phyloP scores from a whole-genome alignment of 2,797 vertebrate species.

The Syngnathus acus region DNA sequence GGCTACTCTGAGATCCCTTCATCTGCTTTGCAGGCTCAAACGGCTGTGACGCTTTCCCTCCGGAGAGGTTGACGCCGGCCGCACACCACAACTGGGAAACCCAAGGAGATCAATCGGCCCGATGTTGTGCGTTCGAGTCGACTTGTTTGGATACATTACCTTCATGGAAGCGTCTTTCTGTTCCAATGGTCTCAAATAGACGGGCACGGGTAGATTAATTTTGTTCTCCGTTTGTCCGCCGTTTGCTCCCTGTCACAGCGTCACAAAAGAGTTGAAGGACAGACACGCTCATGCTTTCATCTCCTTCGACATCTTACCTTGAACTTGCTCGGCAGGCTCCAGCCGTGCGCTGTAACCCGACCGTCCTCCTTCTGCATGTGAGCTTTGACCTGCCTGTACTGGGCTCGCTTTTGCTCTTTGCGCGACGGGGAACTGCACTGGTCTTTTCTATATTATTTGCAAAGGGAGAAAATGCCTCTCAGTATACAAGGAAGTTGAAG shows the following conservation, averaged over 20 bases:
- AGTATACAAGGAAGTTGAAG: not conserved
- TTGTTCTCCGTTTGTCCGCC: constrained; percentile 85
- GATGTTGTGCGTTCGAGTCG: not conserved
- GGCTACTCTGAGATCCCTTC: constrained; percentile 73
- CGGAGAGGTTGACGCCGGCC: constrained; percentile 84
- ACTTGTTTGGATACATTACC: constrained; percentile 53
- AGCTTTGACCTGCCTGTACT: constrained; percentile 93
- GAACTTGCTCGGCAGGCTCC: constrained; percentile 85
- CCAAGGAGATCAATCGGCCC: not conserved
- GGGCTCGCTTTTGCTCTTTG: constrained; percentile 91
- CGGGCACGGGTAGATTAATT: constrained; percentile 90
- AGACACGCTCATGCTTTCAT: not conserved
- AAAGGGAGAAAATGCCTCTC: not conserved
- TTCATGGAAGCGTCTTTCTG: constrained; percentile 96
- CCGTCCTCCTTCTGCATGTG: constrained; percentile 93
- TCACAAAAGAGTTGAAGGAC: not conserved
- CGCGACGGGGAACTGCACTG: constrained; percentile 70
- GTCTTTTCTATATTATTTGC: constrained; percentile 50
- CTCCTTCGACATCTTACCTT: constrained; percentile 47
- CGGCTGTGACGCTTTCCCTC: constrained; percentile 47
- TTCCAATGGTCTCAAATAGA: constrained; percentile 90
- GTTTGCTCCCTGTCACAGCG: constrained; percentile 56
- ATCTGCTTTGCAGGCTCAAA: constrained; percentile 70
- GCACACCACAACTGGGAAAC: constrained; percentile 88
- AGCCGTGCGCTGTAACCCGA: constrained; percentile 86